A percentile compares a stretch with the other conserved stretches of the same genome.
These are phyloP conservation scores for Phaonia tiefii DNA, from an alignment of 2,888 invertebrate species.

Conservation along the genomic window DNA sequence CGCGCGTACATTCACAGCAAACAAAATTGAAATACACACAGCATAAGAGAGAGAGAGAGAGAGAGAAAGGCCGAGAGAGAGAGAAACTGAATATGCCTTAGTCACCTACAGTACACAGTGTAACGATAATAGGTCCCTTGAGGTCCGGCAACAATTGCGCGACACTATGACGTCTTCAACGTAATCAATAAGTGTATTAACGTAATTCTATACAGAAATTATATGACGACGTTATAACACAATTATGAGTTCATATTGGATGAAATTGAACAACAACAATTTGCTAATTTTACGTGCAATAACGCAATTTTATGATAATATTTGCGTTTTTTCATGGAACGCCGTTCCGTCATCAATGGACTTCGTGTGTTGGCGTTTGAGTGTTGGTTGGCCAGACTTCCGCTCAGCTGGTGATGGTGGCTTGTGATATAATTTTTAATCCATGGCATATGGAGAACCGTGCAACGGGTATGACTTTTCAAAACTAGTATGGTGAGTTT, in stretches of 20 bases:
- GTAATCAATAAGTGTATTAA: conserved; percentile 16
- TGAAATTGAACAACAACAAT: neutral
- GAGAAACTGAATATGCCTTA: too few relatives aligned
- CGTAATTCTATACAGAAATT: neutral
- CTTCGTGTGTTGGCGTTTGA: neutral
- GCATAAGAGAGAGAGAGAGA: too few relatives aligned
- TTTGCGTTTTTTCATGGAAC: conserved; percentile 3
- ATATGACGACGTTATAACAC: neutral
- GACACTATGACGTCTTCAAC: neutral
- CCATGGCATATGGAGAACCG: neutral
- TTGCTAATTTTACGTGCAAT: conserved; percentile 6
- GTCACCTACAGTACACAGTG: too few relatives aligned
- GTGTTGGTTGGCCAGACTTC: too few relatives aligned
- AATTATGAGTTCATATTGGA: neutral
- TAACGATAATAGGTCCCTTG: too few relatives aligned
- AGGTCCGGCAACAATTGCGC: neutral
- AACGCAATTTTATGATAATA: neutral
- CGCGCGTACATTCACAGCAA: too few relatives aligned
- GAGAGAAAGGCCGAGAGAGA: too few relatives aligned
- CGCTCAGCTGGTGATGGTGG: too few relatives aligned
- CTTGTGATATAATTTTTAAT: conserved; percentile 7
- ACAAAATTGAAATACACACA: too few relatives aligned
- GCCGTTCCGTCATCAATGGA: neutral
- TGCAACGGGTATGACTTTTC: neutral
- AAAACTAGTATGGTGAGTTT: neutral